Base-by-base conservation (phyloP, 2,113 vertebrate species). In the Engraulis encrasicolus region DNA sequence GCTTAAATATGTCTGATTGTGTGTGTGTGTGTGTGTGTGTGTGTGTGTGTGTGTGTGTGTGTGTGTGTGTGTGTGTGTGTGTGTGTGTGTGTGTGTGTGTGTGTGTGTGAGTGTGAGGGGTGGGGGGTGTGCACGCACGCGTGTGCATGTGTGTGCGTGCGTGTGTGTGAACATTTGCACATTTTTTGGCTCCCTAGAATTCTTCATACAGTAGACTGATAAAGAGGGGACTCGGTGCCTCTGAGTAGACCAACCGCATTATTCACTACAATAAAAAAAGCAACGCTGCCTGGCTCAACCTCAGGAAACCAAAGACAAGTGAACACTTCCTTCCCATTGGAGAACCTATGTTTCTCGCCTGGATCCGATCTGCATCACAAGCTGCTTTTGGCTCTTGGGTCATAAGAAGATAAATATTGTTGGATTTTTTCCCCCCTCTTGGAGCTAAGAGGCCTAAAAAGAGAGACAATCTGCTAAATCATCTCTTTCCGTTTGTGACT, bases 1-100 rank as follows among this genome's bases (percentile, higher is more conserved):
- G 40, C 40, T 5, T 45, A 9, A 9, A 9, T 45, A 9, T 45
- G 40, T 45, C 40, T 45, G 40, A 3, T 9, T 45, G 40, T 45
- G 4, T 45, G 9, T 5, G 40, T 45, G 40, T 49, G 37, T 49
- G 50, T n/a, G 6, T 48, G 38, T 79, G 34, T 37, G 40, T 12
- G 81, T 14, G 40, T 45, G 52, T 58, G 27, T 71, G 27, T 71
- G 61, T 71, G 61, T 71, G 61, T 66, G 54, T 61, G 58, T 58
- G 52, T 58, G 37, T 54, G 37, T 78, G 37, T 38, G 71, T 38
- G 48, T 87, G 86, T 78, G 80, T 81, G 54, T 23, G 1, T 61
- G 20, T 23, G 50, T 54, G 14, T 1, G n/a, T 61, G 20, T 23
- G n/a, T 23, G n/a, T 48, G 83, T 12, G 19, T 19, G 54, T 1